Evolutionary conservation across 1,140 invertebrate species (phyloP).

Genomic region (Akabosia matsudoensis): DNA sequence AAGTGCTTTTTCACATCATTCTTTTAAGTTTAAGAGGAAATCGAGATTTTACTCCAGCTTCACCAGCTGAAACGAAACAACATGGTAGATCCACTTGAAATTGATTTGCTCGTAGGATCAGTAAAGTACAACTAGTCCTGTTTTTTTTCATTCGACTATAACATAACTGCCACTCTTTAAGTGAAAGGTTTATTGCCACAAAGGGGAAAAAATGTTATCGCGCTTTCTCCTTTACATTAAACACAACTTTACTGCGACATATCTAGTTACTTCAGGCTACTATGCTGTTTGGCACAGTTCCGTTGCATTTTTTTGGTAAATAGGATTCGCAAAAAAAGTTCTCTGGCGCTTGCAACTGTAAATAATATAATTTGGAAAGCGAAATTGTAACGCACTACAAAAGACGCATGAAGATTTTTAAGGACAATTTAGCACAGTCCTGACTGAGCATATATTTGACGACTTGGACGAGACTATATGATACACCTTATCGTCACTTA

Average conservation of each 20-base stretch:
- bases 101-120: background rate
- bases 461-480: too few relatives aligned
- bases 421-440: too few relatives aligned
- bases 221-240: background rate
- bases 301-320: too few relatives aligned
- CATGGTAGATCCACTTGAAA: background rate
- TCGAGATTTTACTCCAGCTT: background rate
- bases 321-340: too few relatives aligned
- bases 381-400: too few relatives aligned
- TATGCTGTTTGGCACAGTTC: too few relatives aligned
- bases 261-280: background rate
- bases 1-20: background rate
- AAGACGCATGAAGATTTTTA: too few relatives aligned
- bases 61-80: background rate
- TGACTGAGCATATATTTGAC: too few relatives aligned
- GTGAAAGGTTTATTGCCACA: background rate
- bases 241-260: background rate
- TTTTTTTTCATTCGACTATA: background rate
- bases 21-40: background rate
- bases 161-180: background rate
- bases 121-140: too few relatives aligned
- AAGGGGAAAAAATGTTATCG: background rate
- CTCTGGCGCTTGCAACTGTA: too few relatives aligned
- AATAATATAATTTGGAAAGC: too few relatives aligned
- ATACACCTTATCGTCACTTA: too few relatives aligned